Percentiles rank a stretch among this genome's conserved stretches.
These are phyloP conservation scores for Eumaeus atala DNA, from an alignment of 1,140 invertebrate species.

Conservation along the genomic window DNA sequence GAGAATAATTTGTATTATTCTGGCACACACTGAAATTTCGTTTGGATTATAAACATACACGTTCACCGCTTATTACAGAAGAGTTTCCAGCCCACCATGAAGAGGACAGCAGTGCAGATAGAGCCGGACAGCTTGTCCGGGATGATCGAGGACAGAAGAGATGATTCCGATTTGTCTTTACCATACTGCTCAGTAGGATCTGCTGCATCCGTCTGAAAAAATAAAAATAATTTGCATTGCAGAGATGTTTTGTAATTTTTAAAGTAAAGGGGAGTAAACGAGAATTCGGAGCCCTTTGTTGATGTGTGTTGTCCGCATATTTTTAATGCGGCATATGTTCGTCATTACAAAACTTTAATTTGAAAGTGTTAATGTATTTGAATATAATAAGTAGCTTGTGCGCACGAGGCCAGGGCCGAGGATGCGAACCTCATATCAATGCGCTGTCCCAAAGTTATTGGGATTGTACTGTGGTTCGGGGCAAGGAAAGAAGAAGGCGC, in stretches of 20 bases:
- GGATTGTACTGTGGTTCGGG: too few species aligned
- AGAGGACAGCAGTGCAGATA: conserved; percentile 64
- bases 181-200: conserved; percentile 30
- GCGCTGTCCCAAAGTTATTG: too few species aligned
- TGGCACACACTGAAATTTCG: conserved; percentile 5
- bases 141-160: conserved; percentile 55
- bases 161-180: conserved; percentile 40
- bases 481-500: too few species aligned
- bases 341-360: too few species aligned
- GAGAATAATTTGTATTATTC: conserved; percentile 14
- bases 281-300: too few species aligned
- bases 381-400: too few species aligned
- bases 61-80: conserved; percentile 66
- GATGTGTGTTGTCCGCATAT: too few species aligned
- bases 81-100: conserved; percentile 69
- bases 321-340: too few species aligned
- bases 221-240: conserved; percentile 20
- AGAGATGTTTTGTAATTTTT: neutral
- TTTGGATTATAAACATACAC: conserved; percentile 5
- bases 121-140: conserved; percentile 62
- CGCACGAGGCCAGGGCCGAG: too few species aligned
- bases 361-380: too few species aligned
- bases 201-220: conserved; percentile 57
- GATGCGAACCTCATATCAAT: too few species aligned
- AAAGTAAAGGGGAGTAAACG: neutral